Evolutionary conservation across 2,797 vertebrate species (phyloP).

Genomic region (Poliocrania exsul): DNA sequence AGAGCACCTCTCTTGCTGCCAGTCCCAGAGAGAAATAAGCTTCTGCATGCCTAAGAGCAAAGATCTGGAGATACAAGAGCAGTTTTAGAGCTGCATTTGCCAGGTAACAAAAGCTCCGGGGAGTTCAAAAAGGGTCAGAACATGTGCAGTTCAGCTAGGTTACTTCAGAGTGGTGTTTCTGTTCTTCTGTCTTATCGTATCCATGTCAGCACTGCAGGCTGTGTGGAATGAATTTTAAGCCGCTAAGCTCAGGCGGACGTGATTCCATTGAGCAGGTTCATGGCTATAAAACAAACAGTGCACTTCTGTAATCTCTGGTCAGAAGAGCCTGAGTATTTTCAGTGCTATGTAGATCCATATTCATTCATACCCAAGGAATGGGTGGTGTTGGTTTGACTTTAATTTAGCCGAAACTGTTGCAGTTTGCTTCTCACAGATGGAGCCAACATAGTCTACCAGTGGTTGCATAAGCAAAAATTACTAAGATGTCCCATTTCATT

Average conservation of each 20-base stretch:
- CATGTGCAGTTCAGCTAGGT: conserved; percentile 89
- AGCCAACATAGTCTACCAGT: not conserved
- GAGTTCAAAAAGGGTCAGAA: conserved; percentile 88
- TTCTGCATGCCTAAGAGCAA: conserved; percentile 92
- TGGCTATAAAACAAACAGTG: conserved; percentile 77
- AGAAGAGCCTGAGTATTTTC: conserved; percentile 20
- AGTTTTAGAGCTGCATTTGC: conserved; percentile 82
- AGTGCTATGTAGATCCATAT: not conserved
- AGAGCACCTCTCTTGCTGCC: conserved; percentile 77
- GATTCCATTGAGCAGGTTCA: conserved; percentile 83
- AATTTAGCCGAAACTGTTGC: not conserved
- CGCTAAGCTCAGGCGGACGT: conserved; percentile 76
- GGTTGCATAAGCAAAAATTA: not conserved
- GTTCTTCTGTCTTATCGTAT: conserved; percentile 95
- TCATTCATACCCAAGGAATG: not conserved
- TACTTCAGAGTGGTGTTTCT: conserved; percentile 89
- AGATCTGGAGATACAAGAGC: conserved; percentile 86
- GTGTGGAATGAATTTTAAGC: conserved; percentile 87
- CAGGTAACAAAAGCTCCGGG: conserved; percentile 86
- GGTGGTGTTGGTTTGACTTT: not conserved
- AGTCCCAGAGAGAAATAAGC: conserved; percentile 87
- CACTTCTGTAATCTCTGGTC: conserved; percentile 63
- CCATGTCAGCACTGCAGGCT: conserved; percentile 93
- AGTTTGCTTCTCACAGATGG: not conserved
- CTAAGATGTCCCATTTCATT: not conserved